Percentiles rank a stretch among this genome's conserved stretches.
Conservation (phyloP, 2,888 invertebrate genomes). For the Tanypteryx hageni region DNA sequence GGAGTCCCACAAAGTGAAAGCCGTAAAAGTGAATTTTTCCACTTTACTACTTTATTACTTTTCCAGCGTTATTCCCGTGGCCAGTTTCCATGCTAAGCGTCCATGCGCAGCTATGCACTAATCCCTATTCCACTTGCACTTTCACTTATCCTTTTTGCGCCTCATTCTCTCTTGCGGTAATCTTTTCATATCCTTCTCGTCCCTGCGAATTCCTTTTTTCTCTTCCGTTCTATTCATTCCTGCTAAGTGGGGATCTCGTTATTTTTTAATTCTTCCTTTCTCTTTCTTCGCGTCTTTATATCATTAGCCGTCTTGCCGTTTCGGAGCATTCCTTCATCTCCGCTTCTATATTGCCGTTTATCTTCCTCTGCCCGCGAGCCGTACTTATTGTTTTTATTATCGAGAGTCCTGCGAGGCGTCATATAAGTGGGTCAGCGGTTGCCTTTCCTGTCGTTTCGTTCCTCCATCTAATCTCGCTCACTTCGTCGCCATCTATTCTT, state of each 20-base stretch:
- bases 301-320: not conserved
- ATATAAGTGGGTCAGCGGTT: not conserved
- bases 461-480: not conserved
- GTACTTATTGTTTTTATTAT: not conserved
- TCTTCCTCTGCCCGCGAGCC: not conserved
- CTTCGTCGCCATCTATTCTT: not conserved
- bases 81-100: too few species aligned
- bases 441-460: not conserved
- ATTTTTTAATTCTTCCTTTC: not conserved
- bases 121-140: too few species aligned
- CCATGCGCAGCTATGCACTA: too few species aligned
- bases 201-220: not conserved
- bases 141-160: too few species aligned
- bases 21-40: too few species aligned
- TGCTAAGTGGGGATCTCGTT: not conserved
- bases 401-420: not conserved
- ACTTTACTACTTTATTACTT: too few species aligned
- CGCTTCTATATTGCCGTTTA: not conserved
- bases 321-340: not conserved
- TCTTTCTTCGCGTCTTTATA: not conserved
- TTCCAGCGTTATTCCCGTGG: too few species aligned
- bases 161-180: not conserved
- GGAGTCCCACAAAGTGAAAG: too few species aligned
- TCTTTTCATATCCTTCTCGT: not conserved
- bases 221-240: not conserved